phyloP scores from a whole-genome alignment of 2,888 invertebrate genomes.

The Ormyrus labotus region DNA sequence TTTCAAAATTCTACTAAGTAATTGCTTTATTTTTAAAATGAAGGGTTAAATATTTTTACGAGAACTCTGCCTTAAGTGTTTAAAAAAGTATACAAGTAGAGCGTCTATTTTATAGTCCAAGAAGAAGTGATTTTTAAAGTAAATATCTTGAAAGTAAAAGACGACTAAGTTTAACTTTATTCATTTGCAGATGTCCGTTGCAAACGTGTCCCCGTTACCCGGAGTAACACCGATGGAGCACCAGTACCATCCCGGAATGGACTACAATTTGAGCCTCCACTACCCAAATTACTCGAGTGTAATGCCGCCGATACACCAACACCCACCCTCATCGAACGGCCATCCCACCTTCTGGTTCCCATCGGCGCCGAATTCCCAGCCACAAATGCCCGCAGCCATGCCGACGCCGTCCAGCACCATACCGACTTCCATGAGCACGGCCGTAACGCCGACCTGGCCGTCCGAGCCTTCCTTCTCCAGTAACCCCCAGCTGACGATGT shows the following conservation, averaged over 20 bases:
- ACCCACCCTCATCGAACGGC: conserved; percentile 57
- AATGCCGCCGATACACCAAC: conserved; percentile 57
- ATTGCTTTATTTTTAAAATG: background rate
- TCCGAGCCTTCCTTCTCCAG: conserved; percentile 55
- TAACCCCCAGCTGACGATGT: conserved; percentile 60
- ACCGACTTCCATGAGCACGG: conserved; percentile 53
- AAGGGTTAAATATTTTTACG: background rate
- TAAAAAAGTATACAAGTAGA: no score
- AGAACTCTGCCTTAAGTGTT: no score
- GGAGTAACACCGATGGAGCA: conserved; percentile 67
- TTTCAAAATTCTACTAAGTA: background rate
- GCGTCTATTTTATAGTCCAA: no score
- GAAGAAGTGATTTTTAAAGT: no score
- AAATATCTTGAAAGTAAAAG: no score
- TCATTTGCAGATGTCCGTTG: conserved; percentile 65
- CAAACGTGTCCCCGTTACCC: conserved; percentile 63
- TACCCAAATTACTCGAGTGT: conserved; percentile 63
- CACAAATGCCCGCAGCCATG: conserved; percentile 64
- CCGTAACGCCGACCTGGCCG: conserved; percentile 10
- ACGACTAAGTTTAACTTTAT: no score
- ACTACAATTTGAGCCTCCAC: conserved; percentile 63
- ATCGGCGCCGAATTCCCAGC: conserved; percentile 54
- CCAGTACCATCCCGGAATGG: conserved; percentile 62
- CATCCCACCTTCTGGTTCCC: conserved; percentile 66
- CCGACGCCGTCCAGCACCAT: conserved; percentile 64